Base-by-base conservation (phyloP, 2,113 vertebrate species). In the Istiophorus platypterus region DNA sequence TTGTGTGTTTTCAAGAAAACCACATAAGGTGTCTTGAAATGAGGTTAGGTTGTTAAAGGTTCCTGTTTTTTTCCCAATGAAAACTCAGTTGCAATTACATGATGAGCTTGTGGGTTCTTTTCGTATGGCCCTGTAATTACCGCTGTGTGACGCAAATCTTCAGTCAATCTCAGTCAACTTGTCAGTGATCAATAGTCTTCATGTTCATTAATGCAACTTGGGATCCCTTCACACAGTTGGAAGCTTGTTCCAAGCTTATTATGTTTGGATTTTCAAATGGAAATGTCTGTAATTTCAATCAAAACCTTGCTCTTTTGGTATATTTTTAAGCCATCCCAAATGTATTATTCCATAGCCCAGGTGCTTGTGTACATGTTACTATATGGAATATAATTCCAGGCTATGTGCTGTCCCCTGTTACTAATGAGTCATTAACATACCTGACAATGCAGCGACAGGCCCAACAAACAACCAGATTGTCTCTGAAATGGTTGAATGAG, bases 381-480 rank as follows among this genome's bases (percentile, higher is more conserved):
- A 66, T 13, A 59, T 37, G 5, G 26, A 39, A 5, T 57, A 20
- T 17, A 20, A 24, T 39, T n/a, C 37, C 0, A 64, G 58, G 22
- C n/a, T 18, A 37, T 59, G 29, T 37, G 31, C 29, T 49, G 34
- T 54, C 62, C 37, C 27, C 34, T 51, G 61, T 61, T 15, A 11
- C 62, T 67, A 37, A 67, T 76, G 37, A 2, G 3, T 39, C 27
- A 31, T 62, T 54, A 69, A 59, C 51, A 54, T 76, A 59, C 49
- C 71, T 11, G 29, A 62, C 29, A 58, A 39, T 63, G 62, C 65
- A n/a, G 31, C 15, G 18, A 42, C 62, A 61, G 45, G 42, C 37
- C 42, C 78, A 24, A 79, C 29, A 37, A n/a, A n/a, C n/a, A n/a
- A n/a, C 42, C 54, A 61, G 61, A 73, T 62, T 47, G 45, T 34